A percentile compares a stretch with the other conserved stretches of the same genome.
These are phyloP conservation scores for Micrastur ruficollis DNA, from an alignment of 2,797 vertebrate genomes.

Conservation along the genomic window DNA sequence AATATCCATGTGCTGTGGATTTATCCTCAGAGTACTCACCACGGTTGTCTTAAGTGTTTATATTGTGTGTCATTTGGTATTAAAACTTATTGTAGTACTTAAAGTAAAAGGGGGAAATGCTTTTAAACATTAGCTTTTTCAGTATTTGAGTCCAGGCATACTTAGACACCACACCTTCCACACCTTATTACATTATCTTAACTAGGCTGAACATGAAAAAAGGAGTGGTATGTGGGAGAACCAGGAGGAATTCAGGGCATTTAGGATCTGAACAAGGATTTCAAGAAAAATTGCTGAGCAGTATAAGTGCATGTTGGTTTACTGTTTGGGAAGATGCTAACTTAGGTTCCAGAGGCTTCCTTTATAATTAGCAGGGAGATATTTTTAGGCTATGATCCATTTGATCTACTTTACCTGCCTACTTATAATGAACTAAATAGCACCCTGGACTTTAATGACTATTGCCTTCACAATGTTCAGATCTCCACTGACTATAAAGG, in stretches of 20 bases:
- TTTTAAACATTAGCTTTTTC: neutral
- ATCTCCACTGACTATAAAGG: neutral
- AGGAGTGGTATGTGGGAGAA: rapidly evolving
- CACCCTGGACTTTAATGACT: neutral
- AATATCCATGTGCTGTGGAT: neutral
- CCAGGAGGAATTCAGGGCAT: neutral
- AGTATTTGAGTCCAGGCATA: neutral
- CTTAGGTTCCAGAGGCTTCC: neutral
- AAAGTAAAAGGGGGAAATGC: neutral
- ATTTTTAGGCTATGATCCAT: neutral
- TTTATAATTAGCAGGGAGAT: neutral
- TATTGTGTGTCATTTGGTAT: neutral
- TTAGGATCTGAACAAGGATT: neutral
- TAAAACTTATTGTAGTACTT: neutral
- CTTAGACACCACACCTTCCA: neutral
- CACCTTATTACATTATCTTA: neutral
- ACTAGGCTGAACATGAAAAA: neutral
- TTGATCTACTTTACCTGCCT: neutral
- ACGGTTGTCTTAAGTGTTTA: neutral
- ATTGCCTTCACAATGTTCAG: neutral
- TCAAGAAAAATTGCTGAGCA: neutral
- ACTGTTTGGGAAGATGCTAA: neutral
- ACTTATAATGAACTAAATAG: neutral
- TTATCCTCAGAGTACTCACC: neutral
- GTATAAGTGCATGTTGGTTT: neutral